Evolutionary conservation across 2,888 invertebrate species (phyloP), one percentile per base, ranked within the genome.

Genomic region (Slavum lentiscoides): DNA sequence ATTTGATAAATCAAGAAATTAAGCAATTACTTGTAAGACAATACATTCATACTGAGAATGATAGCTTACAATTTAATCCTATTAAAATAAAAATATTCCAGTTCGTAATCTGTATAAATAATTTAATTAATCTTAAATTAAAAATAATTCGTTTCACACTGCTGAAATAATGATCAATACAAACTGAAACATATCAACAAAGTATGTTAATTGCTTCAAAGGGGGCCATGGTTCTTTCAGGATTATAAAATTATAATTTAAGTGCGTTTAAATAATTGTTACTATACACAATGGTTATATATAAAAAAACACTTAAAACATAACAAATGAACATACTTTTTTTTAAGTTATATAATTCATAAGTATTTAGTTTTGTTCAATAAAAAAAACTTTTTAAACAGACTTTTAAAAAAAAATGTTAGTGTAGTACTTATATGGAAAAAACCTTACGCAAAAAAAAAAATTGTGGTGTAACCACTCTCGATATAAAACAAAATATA

Each of bases 271-370:
- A 64, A 77, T 77, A 77, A 77, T 77, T 77, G 77, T 77, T 70
- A 77, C 37, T 70, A 62, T 70, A 61, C 69, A 77, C 69, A 77
- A 77, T 62, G 77, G 69, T 77, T 64, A 70, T 70, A 70, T 64
- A 70, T 70, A 17, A 75, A 68, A 74, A 73, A 59, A 68, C 23
- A 68, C 75, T 75, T 59, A 76, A 67, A 69, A 53, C 61, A 68
- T 62, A 77, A 70, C 70, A 70, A 70, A 30, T 62, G 69, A 69
- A 77, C 39, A 62, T 70, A 43, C 21, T 76, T 68, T 77, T 76
- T 53, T 61, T 13, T 11, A 37, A 68, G 49, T 76, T 59, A 69
- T 69, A 70, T 37, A 74, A 74, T 64, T 68, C 49, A 75, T 59
- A 58, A 21, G 61, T 59, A 68, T 69, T 69, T 30, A 64, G 62